Evolutionary conservation across 2,888 invertebrate genomes (phyloP).

Genomic region (Pollenia griseotomentosa): DNA sequence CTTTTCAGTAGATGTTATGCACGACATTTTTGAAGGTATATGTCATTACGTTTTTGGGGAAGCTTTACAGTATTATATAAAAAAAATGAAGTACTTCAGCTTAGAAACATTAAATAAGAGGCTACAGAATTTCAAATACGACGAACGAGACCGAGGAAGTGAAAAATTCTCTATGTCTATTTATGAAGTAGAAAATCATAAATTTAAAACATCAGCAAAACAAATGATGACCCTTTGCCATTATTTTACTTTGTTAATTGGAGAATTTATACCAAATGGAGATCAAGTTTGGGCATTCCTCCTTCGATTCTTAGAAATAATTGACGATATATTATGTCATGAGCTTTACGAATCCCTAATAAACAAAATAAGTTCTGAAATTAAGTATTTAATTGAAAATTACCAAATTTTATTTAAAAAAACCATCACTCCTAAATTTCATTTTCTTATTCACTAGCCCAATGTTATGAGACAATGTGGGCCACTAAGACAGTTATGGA

Average conservation of each 20-base stretch:
- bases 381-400: not conserved
- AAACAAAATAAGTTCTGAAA: not conserved
- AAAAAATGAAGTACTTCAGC: no score
- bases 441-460: constrained; percentile 2
- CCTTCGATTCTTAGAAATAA: not conserved
- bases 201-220: no score
- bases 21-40: no score
- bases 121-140: no score
- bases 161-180: no score
- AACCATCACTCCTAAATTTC: constrained; percentile 5
- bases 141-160: no score
- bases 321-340: constrained; percentile 18
- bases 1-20: no score
- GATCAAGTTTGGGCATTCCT: not conserved
- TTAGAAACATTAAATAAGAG: no score
- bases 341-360: not conserved
- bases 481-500: constrained; percentile 14
- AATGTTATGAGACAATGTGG: constrained; percentile 8
- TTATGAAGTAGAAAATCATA: no score
- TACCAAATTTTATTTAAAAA: constrained; percentile 7
- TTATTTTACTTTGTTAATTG: not conserved
- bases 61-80: no score
- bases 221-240: no score
- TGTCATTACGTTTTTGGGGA: no score
- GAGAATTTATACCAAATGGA: not conserved